Evolutionary conservation across 2,888 invertebrate genomes (phyloP).

Genomic region (Plutella xylostella): DNA sequence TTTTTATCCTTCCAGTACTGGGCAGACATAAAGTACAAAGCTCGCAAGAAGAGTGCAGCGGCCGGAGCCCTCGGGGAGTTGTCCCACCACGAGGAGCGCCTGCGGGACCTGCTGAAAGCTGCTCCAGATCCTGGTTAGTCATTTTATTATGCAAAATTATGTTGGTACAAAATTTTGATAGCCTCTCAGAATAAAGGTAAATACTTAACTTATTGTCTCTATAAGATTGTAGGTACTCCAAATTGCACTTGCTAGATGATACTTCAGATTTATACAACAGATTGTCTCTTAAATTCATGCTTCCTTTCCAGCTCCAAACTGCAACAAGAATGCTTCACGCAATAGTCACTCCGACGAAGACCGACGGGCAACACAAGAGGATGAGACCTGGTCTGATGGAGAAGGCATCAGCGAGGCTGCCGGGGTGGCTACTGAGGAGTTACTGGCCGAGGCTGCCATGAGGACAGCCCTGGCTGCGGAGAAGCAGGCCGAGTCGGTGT

Average conservation of each 20-base stretch:
- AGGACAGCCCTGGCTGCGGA: slow-evolving; percentile 55
- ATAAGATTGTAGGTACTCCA: too few relatives aligned
- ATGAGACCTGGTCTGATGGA: too few relatives aligned
- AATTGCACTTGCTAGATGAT: too few relatives aligned
- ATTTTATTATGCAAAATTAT: background rate
- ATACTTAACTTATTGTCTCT: too few relatives aligned
- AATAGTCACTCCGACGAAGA: slow-evolving; percentile 51
- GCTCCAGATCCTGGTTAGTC: background rate
- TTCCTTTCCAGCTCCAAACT: too few relatives aligned
- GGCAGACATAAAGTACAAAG: slow-evolving; percentile 60
- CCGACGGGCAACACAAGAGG: too few relatives aligned
- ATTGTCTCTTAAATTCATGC: too few relatives aligned
- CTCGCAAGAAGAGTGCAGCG: slow-evolving; percentile 53
- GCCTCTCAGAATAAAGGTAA: too few relatives aligned
- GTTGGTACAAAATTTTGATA: too few relatives aligned
- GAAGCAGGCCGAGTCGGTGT: slow-evolving; percentile 54
- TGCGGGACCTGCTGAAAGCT: slow-evolving; percentile 34
- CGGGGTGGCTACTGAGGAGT: slow-evolving; percentile 47
- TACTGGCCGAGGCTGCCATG: slow-evolving; percentile 60
- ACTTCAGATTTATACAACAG: too few relatives aligned
- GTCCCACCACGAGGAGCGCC: slow-evolving; percentile 46
- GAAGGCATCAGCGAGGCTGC: too few relatives aligned
- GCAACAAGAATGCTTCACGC: too few relatives aligned
- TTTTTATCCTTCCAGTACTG: slow-evolving; percentile 41
- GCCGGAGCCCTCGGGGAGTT: slow-evolving; percentile 51